Percentiles rank a stretch among this genome's conserved stretches.
phyloP scores from a whole-genome alignment of 2,888 invertebrate species.

The Andrena praecox region DNA sequence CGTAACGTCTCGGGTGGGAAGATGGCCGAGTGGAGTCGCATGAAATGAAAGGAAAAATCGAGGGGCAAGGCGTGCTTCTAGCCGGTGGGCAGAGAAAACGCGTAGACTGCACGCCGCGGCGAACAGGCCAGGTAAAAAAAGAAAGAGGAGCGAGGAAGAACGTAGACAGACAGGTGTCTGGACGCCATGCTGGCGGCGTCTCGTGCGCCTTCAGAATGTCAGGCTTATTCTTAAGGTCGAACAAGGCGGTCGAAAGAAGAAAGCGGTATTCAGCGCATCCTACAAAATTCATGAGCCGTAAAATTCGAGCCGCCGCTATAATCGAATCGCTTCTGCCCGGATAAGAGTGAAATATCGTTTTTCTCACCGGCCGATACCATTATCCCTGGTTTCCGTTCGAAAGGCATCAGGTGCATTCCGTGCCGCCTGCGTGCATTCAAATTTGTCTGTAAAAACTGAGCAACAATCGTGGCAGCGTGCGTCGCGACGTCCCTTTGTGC shows the following conservation, averaged over 20 bases:
- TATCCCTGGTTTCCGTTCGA: conserved; percentile 3
- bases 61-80: background rate
- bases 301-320: conserved; percentile 51
- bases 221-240: conserved; percentile 48
- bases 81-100: background rate
- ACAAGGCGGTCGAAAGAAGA: conserved; percentile 30
- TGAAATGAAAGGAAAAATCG: conserved; percentile 45
- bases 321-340: conserved; percentile 30
- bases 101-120: background rate
- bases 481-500: background rate
- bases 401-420: background rate
- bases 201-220: conserved; percentile 45
- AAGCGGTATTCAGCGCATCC: conserved; percentile 54
- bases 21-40: background rate
- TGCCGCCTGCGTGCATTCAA: background rate
- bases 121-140: conserved; percentile 15
- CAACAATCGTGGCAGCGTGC: background rate
- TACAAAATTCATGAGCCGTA: conserved; percentile 65
- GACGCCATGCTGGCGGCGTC: conserved; percentile 42
- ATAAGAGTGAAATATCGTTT: conserved; percentile 31
- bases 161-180: conserved; percentile 56
- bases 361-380: background rate
- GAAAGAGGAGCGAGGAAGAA: conserved; percentile 25
- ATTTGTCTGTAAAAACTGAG: background rate
- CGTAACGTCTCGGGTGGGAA: too few species aligned